Conservation (phyloP, 2,888 invertebrate genomes). For the Cremastinae sp. region DNA sequence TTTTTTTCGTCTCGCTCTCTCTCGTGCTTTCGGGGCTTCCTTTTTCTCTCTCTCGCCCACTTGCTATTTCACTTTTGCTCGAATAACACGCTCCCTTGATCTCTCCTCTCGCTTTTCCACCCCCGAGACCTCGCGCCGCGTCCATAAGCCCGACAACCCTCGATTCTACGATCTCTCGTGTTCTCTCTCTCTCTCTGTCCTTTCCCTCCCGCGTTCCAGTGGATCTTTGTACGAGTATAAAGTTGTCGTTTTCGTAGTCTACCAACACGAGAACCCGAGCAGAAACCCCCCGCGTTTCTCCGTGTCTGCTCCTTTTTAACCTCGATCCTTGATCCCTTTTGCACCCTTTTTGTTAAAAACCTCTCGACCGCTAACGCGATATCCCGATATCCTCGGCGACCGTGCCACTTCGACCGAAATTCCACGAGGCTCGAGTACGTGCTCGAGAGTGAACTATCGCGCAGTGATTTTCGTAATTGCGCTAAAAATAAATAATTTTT, state of each 20-base stretch:
- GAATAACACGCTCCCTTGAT: slow-evolving; percentile 47
- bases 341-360: slow-evolving; percentile 21
- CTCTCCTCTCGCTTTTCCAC: slow-evolving; percentile 63
- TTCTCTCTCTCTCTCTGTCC: slow-evolving; percentile 21
- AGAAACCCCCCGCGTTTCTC: slow-evolving; percentile 53
- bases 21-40: slow-evolving; percentile 22
- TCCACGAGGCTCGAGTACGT: background rate
- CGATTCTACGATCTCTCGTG: slow-evolving; percentile 30
- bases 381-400: slow-evolving; percentile 1
- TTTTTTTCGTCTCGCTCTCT: too few relatives aligned
- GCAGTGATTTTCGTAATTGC: too few relatives aligned
- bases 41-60: slow-evolving; percentile 32
- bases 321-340: slow-evolving; percentile 58
- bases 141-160: slow-evolving; percentile 40
- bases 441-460: background rate
- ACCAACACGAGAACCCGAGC: slow-evolving; percentile 48
- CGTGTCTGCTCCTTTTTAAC: slow-evolving; percentile 58
- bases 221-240: slow-evolving; percentile 30
- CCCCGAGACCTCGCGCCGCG: slow-evolving; percentile 54
- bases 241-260: slow-evolving; percentile 58
- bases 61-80: slow-evolving; percentile 43
- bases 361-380: slow-evolving; percentile 42
- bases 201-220: background rate
- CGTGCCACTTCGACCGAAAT: background rate
- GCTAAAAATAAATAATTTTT: too few relatives aligned